A percentile compares a stretch with the other conserved stretches of the same genome.
Evolutionary conservation across 2,113 vertebrate genomes (phyloP).

Genomic region (Eolophus roseicapilla): DNA sequence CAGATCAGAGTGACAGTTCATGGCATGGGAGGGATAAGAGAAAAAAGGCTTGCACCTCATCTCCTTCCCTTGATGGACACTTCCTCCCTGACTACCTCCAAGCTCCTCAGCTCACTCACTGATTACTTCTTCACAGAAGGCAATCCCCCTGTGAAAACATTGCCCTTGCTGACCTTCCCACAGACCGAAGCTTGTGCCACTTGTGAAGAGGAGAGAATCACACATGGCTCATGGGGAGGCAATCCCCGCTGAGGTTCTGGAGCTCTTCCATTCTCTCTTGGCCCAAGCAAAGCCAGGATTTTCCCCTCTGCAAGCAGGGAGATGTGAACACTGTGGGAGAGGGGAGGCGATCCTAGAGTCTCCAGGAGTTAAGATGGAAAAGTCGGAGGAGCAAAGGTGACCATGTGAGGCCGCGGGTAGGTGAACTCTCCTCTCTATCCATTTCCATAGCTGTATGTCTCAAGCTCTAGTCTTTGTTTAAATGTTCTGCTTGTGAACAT

Average conservation of each 20-base stretch:
- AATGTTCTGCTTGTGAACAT: background rate
- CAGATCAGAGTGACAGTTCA: background rate
- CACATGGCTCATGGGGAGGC: background rate
- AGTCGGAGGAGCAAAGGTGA: background rate
- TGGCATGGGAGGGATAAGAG: background rate
- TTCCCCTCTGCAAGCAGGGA: background rate
- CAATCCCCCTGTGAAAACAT: background rate
- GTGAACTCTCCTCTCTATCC: background rate
- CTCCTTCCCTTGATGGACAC: background rate
- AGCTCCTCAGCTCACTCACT: background rate
- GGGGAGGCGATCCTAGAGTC: background rate
- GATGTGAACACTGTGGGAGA: background rate
- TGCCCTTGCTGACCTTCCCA: background rate
- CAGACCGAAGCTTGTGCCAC: background rate
- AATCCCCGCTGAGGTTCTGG: background rate
- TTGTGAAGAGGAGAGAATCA: background rate
- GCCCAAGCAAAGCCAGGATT: background rate
- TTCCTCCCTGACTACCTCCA: slow-evolving; percentile 35
- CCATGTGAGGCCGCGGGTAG: background rate
- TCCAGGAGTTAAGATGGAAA: background rate
- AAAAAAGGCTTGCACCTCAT: background rate
- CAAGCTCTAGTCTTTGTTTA: background rate
- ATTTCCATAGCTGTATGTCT: background rate
- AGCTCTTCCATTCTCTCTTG: background rate
- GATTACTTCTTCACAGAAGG: background rate